A percentile compares a stretch with the other conserved stretches of the same genome.
phyloP scores from a whole-genome alignment of 2,113 vertebrate species.

The Gadus chalcogrammus region DNA sequence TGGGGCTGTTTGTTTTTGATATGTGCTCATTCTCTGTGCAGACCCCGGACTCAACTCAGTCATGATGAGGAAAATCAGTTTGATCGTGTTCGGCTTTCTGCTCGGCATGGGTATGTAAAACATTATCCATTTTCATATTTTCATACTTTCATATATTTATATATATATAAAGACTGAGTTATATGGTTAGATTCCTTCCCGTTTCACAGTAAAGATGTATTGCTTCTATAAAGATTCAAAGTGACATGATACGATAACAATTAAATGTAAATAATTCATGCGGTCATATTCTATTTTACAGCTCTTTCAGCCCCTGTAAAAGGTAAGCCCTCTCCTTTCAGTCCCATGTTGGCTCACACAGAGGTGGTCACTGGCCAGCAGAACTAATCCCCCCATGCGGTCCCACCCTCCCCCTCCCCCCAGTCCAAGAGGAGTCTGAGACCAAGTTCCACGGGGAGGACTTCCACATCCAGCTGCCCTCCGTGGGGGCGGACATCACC shows the following conservation, averaged over 20 bases:
- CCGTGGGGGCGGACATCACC: conserved; percentile 37
- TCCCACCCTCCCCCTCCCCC: not conserved
- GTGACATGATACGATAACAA: not conserved
- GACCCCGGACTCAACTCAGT: conserved; percentile 20
- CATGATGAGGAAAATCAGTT: conserved; percentile 54
- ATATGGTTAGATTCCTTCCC: not conserved
- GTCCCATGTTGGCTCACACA: no score
- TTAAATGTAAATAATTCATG: not conserved
- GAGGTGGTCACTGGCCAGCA: no score
- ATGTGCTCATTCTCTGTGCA: conserved; percentile 24
- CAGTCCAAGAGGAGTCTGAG: conserved; percentile 31
- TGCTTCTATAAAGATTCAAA: not conserved
- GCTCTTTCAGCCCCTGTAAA: conserved; percentile 53
- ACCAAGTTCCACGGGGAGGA: conserved; percentile 64
- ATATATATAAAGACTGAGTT: not conserved
- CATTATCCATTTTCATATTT: not conserved
- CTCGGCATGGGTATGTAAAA: conserved; percentile 58
- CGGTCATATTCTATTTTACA: conserved; percentile 29
- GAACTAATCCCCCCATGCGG: not conserved
- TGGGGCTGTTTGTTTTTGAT: no score
- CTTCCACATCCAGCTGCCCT: conserved; percentile 61
- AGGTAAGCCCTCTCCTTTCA: conserved; percentile 47
- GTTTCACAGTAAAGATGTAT: not conserved
- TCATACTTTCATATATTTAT: not conserved
- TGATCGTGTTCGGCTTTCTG: conserved; percentile 55